phyloP scores from a whole-genome alignment of 2,888 invertebrate species.

The Eulithis prunata region DNA sequence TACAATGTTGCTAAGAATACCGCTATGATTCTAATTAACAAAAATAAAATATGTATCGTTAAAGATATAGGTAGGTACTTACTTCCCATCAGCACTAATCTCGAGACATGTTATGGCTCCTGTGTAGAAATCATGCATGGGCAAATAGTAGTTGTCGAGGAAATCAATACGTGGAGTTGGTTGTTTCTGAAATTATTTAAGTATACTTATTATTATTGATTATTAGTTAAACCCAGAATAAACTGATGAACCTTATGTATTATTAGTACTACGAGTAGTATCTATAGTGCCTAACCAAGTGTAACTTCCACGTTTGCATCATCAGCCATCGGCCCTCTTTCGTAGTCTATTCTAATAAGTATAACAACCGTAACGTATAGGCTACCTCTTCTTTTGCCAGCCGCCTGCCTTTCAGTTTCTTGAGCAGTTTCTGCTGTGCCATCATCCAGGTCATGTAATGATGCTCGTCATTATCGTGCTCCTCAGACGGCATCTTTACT shows the following conservation, averaged over 20 bases:
- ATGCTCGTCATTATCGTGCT: constrained; percentile 63
- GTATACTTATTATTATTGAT: too few species aligned
- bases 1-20: background rate
- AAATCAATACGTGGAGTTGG: constrained; percentile 75
- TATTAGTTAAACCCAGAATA: too few species aligned
- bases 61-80: constrained; percentile 34
- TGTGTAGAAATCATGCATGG: constrained; percentile 90
- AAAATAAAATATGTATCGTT: background rate
- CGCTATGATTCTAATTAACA: background rate
- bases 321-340: background rate
- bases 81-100: constrained; percentile 85
- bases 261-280: too few species aligned
- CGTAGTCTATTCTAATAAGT: background rate
- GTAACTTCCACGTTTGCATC: background rate
- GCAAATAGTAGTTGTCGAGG: constrained; percentile 86
- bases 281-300: background rate
- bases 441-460: constrained; percentile 62
- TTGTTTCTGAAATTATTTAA: constrained; percentile 55
- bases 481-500: constrained; percentile 67
- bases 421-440: constrained; percentile 63
- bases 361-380: background rate
- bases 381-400: constrained; percentile 71
- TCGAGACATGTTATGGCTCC: constrained; percentile 87
- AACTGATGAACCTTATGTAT: too few species aligned
- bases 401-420: constrained; percentile 73